These are phyloP conservation scores for Phrynosoma blainvillii DNA, from an alignment of 2,113 vertebrate genomes.

Conservation along the genomic window DNA sequence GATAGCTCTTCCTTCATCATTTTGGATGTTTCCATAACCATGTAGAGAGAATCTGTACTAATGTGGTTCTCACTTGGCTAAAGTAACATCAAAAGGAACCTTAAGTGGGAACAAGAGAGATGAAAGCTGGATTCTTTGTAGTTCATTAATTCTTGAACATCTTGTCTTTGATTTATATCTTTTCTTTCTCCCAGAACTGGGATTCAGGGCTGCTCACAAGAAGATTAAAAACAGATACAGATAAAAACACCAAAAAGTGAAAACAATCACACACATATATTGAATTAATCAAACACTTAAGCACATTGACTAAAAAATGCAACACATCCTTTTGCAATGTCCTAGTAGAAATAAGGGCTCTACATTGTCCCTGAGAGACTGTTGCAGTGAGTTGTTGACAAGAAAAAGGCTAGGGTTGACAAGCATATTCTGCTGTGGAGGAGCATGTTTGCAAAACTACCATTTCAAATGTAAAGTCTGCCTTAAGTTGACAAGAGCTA, in stretches of 20 bases:
- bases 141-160: background rate
- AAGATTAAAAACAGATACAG: too few species aligned
- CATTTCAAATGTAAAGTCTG: background rate
- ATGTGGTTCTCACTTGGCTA: too few species aligned
- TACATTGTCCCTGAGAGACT: background rate
- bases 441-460: background rate
- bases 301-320: background rate
- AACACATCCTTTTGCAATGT: background rate
- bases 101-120: background rate
- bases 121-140: background rate
- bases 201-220: too few species aligned
- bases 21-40: background rate
- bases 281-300: too few species aligned
- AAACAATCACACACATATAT: too few species aligned
- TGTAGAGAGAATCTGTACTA: too few species aligned
- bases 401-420: background rate
- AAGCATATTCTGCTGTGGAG: background rate
- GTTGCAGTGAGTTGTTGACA: background rate
- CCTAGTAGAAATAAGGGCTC: background rate
- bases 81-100: background rate
- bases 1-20: background rate
- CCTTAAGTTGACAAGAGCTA: background rate
- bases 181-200: too few species aligned
- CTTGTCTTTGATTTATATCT: too few species aligned
- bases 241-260: too few species aligned